Conservation (phyloP, 2,113 vertebrate genomes). For the Nothocercus nigrocapillus region DNA sequence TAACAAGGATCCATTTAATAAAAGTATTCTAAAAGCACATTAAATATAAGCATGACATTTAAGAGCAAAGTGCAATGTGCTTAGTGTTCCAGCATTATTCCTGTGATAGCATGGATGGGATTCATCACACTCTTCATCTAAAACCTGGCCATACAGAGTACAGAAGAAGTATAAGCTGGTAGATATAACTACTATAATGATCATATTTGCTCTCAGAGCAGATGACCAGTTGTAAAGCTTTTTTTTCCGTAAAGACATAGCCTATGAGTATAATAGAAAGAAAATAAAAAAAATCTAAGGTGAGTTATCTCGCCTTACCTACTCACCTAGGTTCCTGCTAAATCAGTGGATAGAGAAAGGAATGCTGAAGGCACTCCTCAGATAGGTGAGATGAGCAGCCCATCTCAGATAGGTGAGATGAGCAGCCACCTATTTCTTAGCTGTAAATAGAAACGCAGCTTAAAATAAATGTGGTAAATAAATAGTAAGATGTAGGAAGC, state of each 20-base stretch:
- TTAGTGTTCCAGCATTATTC: constrained; percentile 49
- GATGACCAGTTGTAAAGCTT: neutral
- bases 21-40: constrained; percentile 35
- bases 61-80: constrained; percentile 49
- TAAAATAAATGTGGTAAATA: neutral
- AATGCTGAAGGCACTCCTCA: neutral
- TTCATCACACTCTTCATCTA: constrained; percentile 19
- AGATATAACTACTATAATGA: neutral
- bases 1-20: constrained; percentile 33
- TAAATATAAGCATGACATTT: constrained; percentile 22
- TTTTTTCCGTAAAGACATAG: neutral
- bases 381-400: neutral
- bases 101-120: neutral
- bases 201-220: neutral
- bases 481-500: neutral
- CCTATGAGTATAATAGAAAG: neutral
- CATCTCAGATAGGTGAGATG: neutral
- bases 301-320: neutral
- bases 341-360: neutral
- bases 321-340: constrained; percentile 18
- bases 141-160: neutral
- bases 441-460: neutral
- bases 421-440: neutral
- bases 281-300: neutral
- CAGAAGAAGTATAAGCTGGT: neutral